Evolutionary conservation across 1,140 invertebrate genomes (phyloP).

Genomic region (Bombus ignitus): DNA sequence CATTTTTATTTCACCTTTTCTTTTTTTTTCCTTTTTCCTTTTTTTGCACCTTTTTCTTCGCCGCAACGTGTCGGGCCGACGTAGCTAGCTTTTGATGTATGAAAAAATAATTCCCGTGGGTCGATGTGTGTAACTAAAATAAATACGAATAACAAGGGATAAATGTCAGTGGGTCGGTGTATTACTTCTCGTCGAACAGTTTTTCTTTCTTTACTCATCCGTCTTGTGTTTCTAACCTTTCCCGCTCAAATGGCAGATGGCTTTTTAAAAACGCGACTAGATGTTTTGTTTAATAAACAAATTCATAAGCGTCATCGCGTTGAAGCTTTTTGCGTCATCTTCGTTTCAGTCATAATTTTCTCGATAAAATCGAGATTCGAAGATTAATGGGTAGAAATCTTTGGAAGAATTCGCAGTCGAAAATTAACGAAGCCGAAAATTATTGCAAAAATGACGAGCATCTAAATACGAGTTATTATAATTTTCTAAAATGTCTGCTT

Average conservation of each 20-base stretch:
- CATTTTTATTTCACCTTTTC: background rate
- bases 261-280: background rate
- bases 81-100: background rate
- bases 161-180: constrained; percentile 43
- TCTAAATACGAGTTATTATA: too few species aligned
- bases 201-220: background rate
- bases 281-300: background rate
- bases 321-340: too few species aligned
- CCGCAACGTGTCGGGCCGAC: background rate
- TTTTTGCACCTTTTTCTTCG: background rate
- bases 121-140: constrained; percentile 26
- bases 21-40: background rate
- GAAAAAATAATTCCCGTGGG: constrained; percentile 29
- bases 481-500: fast-evolving
- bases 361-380: background rate
- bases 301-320: background rate
- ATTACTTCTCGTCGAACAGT: constrained; percentile 23
- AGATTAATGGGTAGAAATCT: too few species aligned
- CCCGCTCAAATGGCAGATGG: background rate
- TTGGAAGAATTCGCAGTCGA: too few species aligned
- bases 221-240: constrained; percentile 16
- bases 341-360: background rate
- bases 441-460: too few species aligned
- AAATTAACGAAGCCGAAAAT: too few species aligned
- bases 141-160: constrained; percentile 51